Evolutionary conservation across 2,888 invertebrate genomes (phyloP).

Genomic region (Drosophila stalkeri): DNA sequence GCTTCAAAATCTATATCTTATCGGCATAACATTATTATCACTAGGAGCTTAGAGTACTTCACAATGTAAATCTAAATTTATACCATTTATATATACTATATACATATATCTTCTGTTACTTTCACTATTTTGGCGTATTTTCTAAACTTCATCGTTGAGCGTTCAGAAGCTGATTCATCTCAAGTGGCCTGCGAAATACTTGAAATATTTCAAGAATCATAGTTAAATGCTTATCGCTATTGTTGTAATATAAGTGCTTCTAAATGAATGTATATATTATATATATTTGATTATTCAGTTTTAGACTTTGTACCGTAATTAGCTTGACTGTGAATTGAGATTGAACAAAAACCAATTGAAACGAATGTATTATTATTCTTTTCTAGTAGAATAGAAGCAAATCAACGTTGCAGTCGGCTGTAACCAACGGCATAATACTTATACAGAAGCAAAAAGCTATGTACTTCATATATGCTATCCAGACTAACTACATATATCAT

Average conservation of each 20-base stretch:
- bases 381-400: constrained; percentile 36
- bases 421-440: background rate
- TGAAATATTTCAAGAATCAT: background rate
- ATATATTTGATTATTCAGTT: background rate
- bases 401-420: constrained; percentile 3
- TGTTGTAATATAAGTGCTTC: constrained; percentile 19
- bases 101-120: background rate
- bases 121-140: constrained; percentile 13
- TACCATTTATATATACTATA: background rate
- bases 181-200: background rate
- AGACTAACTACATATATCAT: too few relatives aligned
- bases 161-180: constrained; percentile 19
- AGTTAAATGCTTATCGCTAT: constrained; percentile 50
- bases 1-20: constrained; percentile 2
- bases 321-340: constrained; percentile 37
- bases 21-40: constrained; percentile 2
- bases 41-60: background rate
- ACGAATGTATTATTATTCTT: constrained; percentile 23
- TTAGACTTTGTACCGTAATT: constrained; percentile 56
- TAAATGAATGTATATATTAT: background rate
- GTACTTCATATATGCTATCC: too few relatives aligned
- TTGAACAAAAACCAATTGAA: constrained; percentile 54
- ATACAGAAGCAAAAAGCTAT: too few relatives aligned
- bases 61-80: background rate
- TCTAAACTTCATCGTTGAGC: background rate